Evolutionary conservation across 2,113 vertebrate species (phyloP).

Genomic region (Hyaena hyaena): DNA sequence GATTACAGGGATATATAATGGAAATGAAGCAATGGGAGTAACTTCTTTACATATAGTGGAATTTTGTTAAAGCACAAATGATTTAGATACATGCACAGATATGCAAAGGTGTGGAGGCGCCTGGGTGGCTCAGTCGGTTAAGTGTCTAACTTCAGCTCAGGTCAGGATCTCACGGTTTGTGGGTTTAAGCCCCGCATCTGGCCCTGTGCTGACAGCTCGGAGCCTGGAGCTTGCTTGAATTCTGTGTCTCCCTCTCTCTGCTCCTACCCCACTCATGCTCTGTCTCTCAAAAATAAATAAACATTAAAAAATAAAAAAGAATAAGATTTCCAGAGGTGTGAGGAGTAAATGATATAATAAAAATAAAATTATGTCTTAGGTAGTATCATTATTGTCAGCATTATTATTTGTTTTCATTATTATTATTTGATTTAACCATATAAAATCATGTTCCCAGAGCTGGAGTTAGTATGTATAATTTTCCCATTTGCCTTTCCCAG

Average conservation of each 20-base stretch:
- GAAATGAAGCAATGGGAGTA: neutral
- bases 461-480: neutral
- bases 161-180: too few relatives aligned
- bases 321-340: neutral
- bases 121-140: too few relatives aligned
- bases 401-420: neutral
- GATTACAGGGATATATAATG: neutral
- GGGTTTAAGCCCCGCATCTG: too few relatives aligned
- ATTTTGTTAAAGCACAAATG: neutral
- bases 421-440: neutral
- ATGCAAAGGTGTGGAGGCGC: too few relatives aligned
- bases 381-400: neutral
- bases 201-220: too few relatives aligned
- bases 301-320: too few relatives aligned
- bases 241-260: too few relatives aligned
- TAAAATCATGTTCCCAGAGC: neutral
- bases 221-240: too few relatives aligned
- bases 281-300: too few relatives aligned
- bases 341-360: neutral
- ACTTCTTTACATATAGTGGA: neutral
- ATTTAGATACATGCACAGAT: neutral
- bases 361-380: neutral
- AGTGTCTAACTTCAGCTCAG: too few relatives aligned
- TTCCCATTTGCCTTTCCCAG: conserved; percentile 1
- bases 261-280: too few relatives aligned